Evolutionary conservation across 2,888 invertebrate genomes (phyloP), one percentile per base, ranked within the genome.

Genomic region (Cryptus armator): DNA sequence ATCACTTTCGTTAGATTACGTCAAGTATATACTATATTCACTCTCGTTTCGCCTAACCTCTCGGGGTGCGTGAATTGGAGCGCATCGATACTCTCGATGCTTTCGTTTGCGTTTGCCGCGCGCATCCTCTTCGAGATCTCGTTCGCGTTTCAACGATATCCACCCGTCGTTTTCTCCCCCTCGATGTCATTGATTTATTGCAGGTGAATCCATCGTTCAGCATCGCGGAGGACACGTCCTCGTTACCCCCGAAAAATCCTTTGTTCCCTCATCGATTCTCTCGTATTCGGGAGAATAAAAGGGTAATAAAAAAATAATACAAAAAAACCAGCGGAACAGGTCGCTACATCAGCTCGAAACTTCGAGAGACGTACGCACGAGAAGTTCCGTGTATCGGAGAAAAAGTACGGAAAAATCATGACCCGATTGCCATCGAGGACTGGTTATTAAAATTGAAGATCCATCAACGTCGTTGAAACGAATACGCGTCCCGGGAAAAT

Each of bases 221-320:
- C 71, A 77, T 84, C 78, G 72, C 67, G 75, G 16, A 76, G 82
- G 86, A 89, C 89, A 88, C 87, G 89, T 88, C 89, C 90, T 89
- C 90, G 89, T 90, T 90, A 90, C 88, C 87, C 86, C 87, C 37
- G 7, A 86, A 88, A 89, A 89, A 87, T 87, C 87, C 87, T 89
- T 86, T 88, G 88, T 87, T 85, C 87, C 16, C 53, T 75, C 86
- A 81, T 87, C 86, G 88, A 88, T 87, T 87, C 83, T 80, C 71
- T 81, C 86, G 66, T 66, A 77, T 74, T 72, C 56, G 71, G 74
- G 7, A 83, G 68, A 51, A n/a, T 74, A 67, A 71, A 43, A 1
- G 9, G 37, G 6, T 37, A 51, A 19, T 24, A 56, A 75, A 68
- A 29, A 66, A 14, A 48, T 10, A 24, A 70, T 19, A 19, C 0